A percentile compares a stretch with the other conserved stretches of the same genome.
Conservation (phyloP, 2,888 invertebrate genomes). For the Adineta ricciae region DNA sequence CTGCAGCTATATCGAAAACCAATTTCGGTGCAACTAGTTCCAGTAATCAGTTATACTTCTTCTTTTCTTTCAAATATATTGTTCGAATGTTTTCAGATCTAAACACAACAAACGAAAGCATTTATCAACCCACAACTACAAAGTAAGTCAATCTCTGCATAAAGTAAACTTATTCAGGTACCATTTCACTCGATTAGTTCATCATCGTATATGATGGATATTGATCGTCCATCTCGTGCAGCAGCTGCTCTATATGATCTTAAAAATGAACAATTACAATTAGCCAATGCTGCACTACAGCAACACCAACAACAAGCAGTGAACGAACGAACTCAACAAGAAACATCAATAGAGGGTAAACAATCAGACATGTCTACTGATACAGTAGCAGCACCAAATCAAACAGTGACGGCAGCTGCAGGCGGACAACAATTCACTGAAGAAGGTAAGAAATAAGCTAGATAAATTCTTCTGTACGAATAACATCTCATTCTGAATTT, state of each 20-base stretch:
- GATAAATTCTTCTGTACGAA: not conserved
- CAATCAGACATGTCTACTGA: not conserved
- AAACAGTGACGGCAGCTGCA: not conserved
- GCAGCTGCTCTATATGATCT: not conserved
- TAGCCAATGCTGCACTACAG: not conserved
- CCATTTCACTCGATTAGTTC: not conserved
- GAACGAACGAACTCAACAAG: not conserved
- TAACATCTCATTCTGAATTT: not conserved
- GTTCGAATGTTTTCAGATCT: not conserved
- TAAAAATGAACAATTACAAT: slow-evolving; percentile 19
- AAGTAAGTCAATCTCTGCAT: not conserved
- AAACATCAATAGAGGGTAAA: not conserved
- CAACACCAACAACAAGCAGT: not conserved
- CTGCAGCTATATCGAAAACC: not conserved
- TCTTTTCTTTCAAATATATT: too few species aligned
- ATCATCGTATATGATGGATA: slow-evolving; percentile 15
- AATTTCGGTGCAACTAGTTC: not conserved
- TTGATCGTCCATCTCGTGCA: not conserved
- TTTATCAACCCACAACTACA: not conserved
- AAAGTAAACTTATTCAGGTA: not conserved
- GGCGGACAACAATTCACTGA: not conserved
- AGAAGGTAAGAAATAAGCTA: not conserved
- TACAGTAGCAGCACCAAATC: not conserved
- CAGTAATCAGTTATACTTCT: not conserved
- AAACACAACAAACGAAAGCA: not conserved